A percentile compares a stretch with the other conserved stretches of the same genome.
Conservation (phyloP, 2,113 vertebrate genomes). For the Xenopus borealis region DNA sequence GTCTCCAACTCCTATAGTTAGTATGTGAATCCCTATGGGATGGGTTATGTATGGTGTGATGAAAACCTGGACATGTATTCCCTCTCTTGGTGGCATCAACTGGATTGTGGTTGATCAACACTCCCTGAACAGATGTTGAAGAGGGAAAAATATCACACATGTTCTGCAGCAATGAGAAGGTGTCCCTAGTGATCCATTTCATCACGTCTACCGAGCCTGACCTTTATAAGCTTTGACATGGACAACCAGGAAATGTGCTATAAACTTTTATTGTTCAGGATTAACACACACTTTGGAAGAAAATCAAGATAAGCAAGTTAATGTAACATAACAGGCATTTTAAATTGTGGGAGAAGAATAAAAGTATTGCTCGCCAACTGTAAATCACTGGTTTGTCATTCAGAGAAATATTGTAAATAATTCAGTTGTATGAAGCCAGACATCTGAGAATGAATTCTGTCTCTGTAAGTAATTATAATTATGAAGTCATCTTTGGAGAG, state of each 20-base stretch:
- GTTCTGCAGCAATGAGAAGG: neutral
- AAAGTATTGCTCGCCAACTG: neutral
- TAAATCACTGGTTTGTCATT: neutral
- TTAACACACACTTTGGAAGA: neutral
- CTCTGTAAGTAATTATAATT: constrained; percentile 39
- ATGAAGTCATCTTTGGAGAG: constrained; percentile 27
- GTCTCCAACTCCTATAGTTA: too few species aligned
- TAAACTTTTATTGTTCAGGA: neutral
- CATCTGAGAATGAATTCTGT: constrained; percentile 20
- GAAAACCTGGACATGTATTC: too few species aligned
- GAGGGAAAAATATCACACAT: neutral
- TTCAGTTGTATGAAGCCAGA: constrained; percentile 22
- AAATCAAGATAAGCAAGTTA: neutral
- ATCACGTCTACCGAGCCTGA: neutral
- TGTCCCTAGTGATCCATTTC: neutral
- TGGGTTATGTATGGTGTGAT: too few species aligned
- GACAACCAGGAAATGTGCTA: neutral
- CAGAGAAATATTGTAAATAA: constrained; percentile 14
- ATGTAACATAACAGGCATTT: constrained; percentile 1
- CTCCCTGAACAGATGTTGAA: constrained; percentile 14
- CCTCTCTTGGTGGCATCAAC: neutral
- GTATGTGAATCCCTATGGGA: too few species aligned
- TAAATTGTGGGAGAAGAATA: neutral
- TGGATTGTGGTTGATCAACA: neutral
- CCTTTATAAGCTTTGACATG: neutral